Conservation (phyloP, 2,113 vertebrate species). For the human (Homo sapiens) region GRCh38 chr12:21403501-21404000, state of each 20-base stretch:
- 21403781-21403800: neutral
- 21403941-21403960: neutral
- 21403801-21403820: neutral
- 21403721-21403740: neutral
- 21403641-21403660: slow-evolving; percentile 66
- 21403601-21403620: slow-evolving; percentile 69
- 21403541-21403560: neutral
- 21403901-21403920: neutral
- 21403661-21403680: slow-evolving; percentile 48
- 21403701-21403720: slow-evolving; percentile 12
- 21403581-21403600: slow-evolving; percentile 70
- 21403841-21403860: neutral
- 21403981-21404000: neutral
- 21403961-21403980: neutral
- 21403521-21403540: neutral
- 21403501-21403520: neutral
- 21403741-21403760: slow-evolving; percentile 54
- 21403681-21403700: slow-evolving; percentile 14
- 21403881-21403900: neutral
- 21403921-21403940: neutral
- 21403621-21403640: slow-evolving; percentile 48
- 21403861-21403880: neutral
- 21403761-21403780: neutral
- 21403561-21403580: slow-evolving; percentile 52
- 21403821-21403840: neutral